phyloP scores from a whole-genome alignment of 2,113 vertebrate species.

The Bungarus multicinctus region DNA sequence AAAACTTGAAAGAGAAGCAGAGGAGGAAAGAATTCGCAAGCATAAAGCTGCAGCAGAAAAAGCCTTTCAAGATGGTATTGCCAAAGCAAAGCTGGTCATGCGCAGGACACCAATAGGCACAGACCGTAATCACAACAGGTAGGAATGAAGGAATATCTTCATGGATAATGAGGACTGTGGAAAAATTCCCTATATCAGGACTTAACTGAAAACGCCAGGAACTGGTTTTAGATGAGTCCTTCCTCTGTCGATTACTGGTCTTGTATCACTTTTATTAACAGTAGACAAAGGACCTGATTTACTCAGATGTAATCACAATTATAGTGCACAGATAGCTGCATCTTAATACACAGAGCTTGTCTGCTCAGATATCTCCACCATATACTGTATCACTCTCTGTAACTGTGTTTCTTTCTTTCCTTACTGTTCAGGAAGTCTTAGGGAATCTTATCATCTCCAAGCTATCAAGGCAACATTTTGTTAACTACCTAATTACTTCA shows the following conservation, averaged over 20 bases:
- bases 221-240: background rate
- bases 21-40: conserved; percentile 86
- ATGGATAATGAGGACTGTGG: background rate
- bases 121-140: conserved; percentile 95
- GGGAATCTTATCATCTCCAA: background rate
- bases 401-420: background rate
- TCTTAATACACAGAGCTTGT: background rate
- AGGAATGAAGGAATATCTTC: background rate
- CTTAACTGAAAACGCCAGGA: background rate
- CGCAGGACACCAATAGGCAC: conserved; percentile 88
- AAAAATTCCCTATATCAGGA: background rate
- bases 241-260: background rate
- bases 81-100: conserved; percentile 87
- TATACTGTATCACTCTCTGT: background rate
- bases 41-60: conserved; percentile 87
- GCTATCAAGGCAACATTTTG: background rate
- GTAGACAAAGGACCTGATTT: background rate
- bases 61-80: conserved; percentile 90
- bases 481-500: background rate
- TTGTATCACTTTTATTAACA: background rate
- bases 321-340: background rate
- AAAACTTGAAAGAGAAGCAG: conserved; percentile 90
- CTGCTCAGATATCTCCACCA: background rate
- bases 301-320: background rate
- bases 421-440: background rate